These are phyloP conservation scores for Channallabes apus DNA, from an alignment of 2,797 vertebrate genomes.

Conservation along the genomic window DNA sequence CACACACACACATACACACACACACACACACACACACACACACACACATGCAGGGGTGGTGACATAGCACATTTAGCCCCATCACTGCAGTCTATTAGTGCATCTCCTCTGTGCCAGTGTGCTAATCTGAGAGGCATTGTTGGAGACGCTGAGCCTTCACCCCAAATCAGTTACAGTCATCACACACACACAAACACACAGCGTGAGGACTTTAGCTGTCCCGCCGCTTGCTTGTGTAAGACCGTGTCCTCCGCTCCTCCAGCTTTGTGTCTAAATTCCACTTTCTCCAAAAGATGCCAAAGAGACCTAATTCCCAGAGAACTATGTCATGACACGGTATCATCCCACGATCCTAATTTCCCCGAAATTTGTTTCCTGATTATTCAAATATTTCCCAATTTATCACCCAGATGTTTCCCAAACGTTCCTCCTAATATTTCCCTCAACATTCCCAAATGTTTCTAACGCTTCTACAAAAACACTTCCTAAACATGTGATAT, in stretches of 20 bases:
- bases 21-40: neutral
- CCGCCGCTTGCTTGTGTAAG: neutral
- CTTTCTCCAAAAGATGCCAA: slow-evolving; percentile 9
- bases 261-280: slow-evolving; percentile 4
- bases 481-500: neutral
- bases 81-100: slow-evolving; percentile 42
- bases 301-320: neutral
- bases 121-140: slow-evolving; percentile 52
- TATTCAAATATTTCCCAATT: neutral
- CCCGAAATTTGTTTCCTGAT: neutral
- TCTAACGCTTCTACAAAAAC: neutral
- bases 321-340: too few species aligned
- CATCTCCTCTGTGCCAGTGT: slow-evolving; percentile 17
- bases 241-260: slow-evolving; percentile 10
- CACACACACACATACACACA: slow-evolving; percentile 2
- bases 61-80: slow-evolving; percentile 46
- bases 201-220: slow-evolving; percentile 30
- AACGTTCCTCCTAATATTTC: neutral
- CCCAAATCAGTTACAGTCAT: slow-evolving; percentile 55
- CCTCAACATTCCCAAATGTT: neutral
- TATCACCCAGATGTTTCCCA: neutral
- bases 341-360: neutral
- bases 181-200: slow-evolving; percentile 44
- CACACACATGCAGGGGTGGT: slow-evolving; percentile 12
- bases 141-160: slow-evolving; percentile 49